Base-by-base conservation (phyloP, 2,797 vertebrate genomes). In the Natrix natrix region DNA sequence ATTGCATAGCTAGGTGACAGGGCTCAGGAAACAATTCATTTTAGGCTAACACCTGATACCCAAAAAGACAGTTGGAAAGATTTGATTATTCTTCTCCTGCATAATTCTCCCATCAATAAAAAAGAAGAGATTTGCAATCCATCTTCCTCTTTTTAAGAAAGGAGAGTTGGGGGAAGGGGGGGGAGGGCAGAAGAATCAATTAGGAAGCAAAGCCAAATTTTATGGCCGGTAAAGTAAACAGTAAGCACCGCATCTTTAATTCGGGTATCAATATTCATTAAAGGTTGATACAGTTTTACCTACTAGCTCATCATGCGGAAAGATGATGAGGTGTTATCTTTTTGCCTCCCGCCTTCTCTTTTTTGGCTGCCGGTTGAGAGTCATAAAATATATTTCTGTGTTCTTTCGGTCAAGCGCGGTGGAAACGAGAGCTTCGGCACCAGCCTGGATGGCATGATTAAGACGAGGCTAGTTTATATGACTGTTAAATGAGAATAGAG, bases 221-320 rank as follows among this genome's bases (percentile, higher is more conserved):
- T 94, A 90, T 90, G 90, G 17, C 48, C 86, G 1, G 22, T 93
- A 91, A 96, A 94, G 28, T 32, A 94, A 96, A 96, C 63, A 90
- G n/a, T 89, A 94, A 95, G 20, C 11, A 90, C 66, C 94, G 3
- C 2, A 74, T 92, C 93, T 95, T 96, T 95, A 95, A 96, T 96
- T 90, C 26, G 8, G 54, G 8, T 95, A 94, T 96, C 94, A 95
- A 94, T 96, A 96, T 94, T 96, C 60, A 96, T 97, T 95, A 92
- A 94, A 88, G 63, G 93, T 96, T 95, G 96, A 60, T 89, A 94
- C 48, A 59, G 43, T 66, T 52, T 78, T 95, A 95, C 10, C 59
- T 91, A 89, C 93, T 92, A 24, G 69, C 37, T 96, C 96, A 96
- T 96, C 88, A 94, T 37, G 90, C 3, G n/a, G 91, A 26, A 95